Conservation (phyloP, 2,797 vertebrate genomes). For the Streptopelia turtur region DNA sequence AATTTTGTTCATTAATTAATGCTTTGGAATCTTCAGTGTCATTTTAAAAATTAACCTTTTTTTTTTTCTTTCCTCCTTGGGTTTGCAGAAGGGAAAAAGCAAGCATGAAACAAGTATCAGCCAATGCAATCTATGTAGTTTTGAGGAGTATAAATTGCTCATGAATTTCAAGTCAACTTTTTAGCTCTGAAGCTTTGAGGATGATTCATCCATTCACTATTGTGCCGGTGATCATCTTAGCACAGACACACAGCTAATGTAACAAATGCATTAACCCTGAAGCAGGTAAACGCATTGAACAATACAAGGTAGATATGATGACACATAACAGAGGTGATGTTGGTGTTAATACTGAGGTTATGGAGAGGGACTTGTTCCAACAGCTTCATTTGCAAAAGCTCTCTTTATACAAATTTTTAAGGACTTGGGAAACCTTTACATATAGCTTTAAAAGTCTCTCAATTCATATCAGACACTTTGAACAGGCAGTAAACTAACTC, state of each 20-base stretch:
- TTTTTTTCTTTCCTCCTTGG: not conserved
- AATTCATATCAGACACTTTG: not conserved
- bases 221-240: not conserved
- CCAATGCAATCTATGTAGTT: rapidly evolving
- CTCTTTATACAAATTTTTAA: not conserved
- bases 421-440: not conserved
- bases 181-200: not conserved
- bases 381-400: not conserved
- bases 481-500: constrained; percentile 12
- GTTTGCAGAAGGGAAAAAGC: not conserved
- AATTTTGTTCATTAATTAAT: not conserved
- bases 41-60: not conserved
- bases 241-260: not conserved
- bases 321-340: not conserved
- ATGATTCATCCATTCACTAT: not conserved
- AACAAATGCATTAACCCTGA: not conserved
- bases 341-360: not conserved
- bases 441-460: not conserved
- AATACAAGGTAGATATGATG: not conserved
- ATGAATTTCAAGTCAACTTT: not conserved
- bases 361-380: not conserved
- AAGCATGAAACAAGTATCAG: not conserved
- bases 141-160: not conserved
- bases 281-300: not conserved
- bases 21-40: not conserved